Evolutionary conservation across 2,113 vertebrate genomes (phyloP), one percentile per base, ranked within the genome.

Genomic region (Alosa alosa): DNA sequence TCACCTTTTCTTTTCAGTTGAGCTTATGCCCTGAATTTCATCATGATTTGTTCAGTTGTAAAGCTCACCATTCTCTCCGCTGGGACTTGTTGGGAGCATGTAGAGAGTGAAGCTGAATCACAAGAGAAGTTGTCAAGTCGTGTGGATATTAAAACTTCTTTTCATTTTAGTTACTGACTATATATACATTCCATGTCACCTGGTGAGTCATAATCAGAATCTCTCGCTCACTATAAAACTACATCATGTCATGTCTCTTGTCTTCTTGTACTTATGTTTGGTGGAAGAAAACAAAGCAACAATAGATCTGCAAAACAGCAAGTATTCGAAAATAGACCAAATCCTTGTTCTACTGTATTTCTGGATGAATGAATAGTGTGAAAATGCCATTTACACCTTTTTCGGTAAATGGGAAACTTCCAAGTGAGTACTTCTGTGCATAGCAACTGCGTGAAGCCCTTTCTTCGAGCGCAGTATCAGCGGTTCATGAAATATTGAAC

Each of bases 321-420:
- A 72, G 3, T 9, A 36, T 36, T 31, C n/a, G 7, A 72, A 36
- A 78, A 39, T 78, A 39, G 8, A 72, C 0, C 64, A 31, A 25
- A 52, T 8, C 50, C 49, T 44, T 57, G 8, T 36, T 78, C 72
- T 39, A 36, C 72, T 41, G 31, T 15, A 15, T 78, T 78, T 78
- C 13, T 78, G 72, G 9, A 78, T 39, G 11, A 36, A 39, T 18
- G 13, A 78, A 36, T 86, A 75, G 85, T 86, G 64, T 85, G 47
- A 45, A 83, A 41, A 36, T 39, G 39, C 13, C 31, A 78, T 78
- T 78, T 78, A 15, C 36, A 36, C 13, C 72, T 39, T 13, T 11
- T 36, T 15, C 4, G 15, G 15, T 15, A 78, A 78, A 78, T 10
- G 5, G 31, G 3, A 68, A 68, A 68, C n/a, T 78, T 0, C 5